A percentile compares a stretch with the other conserved stretches of the same genome.
Evolutionary conservation across 1,140 invertebrate genomes (phyloP).

Genomic region (Lasaia peninsularis): DNA sequence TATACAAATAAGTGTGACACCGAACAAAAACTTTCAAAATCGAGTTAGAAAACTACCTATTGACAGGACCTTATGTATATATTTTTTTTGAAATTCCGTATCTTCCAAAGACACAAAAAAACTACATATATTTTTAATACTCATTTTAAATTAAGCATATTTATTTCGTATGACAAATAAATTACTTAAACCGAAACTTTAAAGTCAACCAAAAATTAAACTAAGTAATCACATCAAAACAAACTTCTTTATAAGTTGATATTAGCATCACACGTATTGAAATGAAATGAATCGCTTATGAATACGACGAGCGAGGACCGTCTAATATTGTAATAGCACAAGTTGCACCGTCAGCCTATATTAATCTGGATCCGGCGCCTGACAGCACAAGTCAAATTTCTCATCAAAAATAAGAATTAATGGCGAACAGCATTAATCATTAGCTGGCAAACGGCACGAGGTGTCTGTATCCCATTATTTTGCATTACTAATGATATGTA

Average conservation of each 20-base stretch:
- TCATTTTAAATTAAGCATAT: too few relatives aligned
- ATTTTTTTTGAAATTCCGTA: too few relatives aligned
- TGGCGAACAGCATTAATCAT: slow-evolving; percentile 74
- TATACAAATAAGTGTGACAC: too few relatives aligned
- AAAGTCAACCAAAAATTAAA: too few relatives aligned
- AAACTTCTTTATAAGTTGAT: background rate
- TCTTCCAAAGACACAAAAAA: too few relatives aligned
- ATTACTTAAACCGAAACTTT: too few relatives aligned
- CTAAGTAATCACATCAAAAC: too few relatives aligned
- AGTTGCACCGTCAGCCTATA: slow-evolving; percentile 73
- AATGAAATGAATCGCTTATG: slow-evolving; percentile 22
- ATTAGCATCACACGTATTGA: background rate
- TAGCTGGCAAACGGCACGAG: slow-evolving; percentile 72
- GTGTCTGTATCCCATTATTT: slow-evolving; percentile 76
- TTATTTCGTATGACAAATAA: too few relatives aligned
- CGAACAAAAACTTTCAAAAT: too few relatives aligned
- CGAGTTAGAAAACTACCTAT: too few relatives aligned
- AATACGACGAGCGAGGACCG: slow-evolving; percentile 34
- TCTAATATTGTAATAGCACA: slow-evolving; percentile 53
- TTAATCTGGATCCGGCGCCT: slow-evolving; percentile 73
- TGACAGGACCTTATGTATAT: too few relatives aligned
- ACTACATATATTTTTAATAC: too few relatives aligned
- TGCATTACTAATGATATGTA: slow-evolving; percentile 77
- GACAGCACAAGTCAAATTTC: slow-evolving; percentile 76
- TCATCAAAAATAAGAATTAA: slow-evolving; percentile 78